These are phyloP conservation scores for Caenorhabditis parvicauda DNA, from an alignment of 2,888 invertebrate species.

Conservation along the genomic window DNA sequence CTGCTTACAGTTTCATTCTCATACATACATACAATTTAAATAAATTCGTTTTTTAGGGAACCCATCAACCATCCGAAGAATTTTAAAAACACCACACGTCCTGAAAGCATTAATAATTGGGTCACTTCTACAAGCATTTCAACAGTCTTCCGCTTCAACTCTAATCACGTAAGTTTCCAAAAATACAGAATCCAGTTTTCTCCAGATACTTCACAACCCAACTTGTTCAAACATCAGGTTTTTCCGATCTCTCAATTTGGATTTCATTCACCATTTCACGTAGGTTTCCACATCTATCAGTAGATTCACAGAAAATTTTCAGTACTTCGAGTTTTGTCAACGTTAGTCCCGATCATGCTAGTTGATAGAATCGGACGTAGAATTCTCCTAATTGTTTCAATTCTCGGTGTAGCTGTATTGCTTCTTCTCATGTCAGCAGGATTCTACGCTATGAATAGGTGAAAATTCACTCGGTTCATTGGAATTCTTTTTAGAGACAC, in stretches of 20 bases:
- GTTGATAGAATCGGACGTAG: constrained; percentile 67
- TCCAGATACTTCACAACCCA: constrained; percentile 68
- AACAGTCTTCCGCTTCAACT: constrained; percentile 68
- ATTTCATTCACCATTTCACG: constrained; percentile 61
- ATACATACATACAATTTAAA: no score
- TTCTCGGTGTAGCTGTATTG: constrained; percentile 21
- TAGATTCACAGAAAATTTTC: background rate
- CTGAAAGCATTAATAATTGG: constrained; percentile 66
- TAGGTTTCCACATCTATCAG: constrained; percentile 28
- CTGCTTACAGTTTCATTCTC: no score
- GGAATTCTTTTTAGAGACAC: constrained; percentile 3
- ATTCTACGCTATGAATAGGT: constrained; percentile 21
- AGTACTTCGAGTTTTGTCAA: constrained; percentile 66
- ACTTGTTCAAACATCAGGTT: constrained; percentile 66
- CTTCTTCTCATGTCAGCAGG: constrained; percentile 34
- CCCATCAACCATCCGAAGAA: constrained; percentile 9
- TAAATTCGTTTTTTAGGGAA: constrained; percentile 11
- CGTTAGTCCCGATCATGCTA: constrained; percentile 65
- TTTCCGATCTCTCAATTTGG: constrained; percentile 66
- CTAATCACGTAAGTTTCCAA: constrained; percentile 65
- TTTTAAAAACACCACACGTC: constrained; percentile 43
- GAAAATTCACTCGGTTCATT: background rate
- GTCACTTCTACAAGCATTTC: constrained; percentile 67
- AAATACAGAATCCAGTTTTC: no score
- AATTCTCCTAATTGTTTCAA: constrained; percentile 30